A percentile compares a stretch with the other conserved stretches of the same genome.
Conservation (phyloP, 2,113 vertebrate species). For the Xenopus laevis region DNA sequence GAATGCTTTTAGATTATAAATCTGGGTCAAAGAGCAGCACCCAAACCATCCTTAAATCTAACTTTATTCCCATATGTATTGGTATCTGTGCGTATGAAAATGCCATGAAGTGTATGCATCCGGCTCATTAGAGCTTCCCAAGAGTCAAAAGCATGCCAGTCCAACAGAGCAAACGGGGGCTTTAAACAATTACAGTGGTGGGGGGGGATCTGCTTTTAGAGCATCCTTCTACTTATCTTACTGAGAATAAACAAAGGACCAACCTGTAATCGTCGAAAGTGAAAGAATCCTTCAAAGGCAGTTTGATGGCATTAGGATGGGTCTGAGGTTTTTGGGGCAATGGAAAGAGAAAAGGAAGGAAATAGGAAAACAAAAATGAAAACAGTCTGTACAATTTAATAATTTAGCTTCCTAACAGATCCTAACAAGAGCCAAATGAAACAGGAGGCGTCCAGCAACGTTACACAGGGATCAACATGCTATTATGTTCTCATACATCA, state of each 20-base stretch:
- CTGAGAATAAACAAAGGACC: conserved; percentile 52
- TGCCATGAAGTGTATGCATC: conserved; percentile 2
- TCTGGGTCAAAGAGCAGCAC: too few relatives aligned
- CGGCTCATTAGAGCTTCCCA: too few relatives aligned
- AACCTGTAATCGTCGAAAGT: conserved; percentile 98
- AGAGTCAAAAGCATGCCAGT: too few relatives aligned
- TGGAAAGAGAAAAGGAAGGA: conserved; percentile 44
- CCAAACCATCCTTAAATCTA: too few relatives aligned
- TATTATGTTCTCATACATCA: conserved; percentile 87
- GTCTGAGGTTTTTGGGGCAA: conserved; percentile 68
- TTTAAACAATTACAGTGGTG: too few relatives aligned
- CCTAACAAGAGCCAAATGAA: conserved; percentile 87
- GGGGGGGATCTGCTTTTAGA: too few relatives aligned
- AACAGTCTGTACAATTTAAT: conserved; percentile 85
- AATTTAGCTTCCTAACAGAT: conserved; percentile 81
- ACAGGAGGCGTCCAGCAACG: conserved; percentile 73
- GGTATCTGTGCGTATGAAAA: conserved; percentile 35
- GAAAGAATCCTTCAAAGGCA: conserved; percentile 96
- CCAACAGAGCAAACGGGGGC: too few relatives aligned
- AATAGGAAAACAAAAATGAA: conserved; percentile 59
- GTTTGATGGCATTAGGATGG: conserved; percentile 92
- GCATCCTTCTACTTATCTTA: too few relatives aligned
- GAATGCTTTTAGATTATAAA: too few relatives aligned
- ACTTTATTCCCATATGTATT: too few relatives aligned
- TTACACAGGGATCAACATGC: conserved; percentile 74